Conservation (phyloP, 2,888 invertebrate genomes). For the Diploptera punctata region DNA sequence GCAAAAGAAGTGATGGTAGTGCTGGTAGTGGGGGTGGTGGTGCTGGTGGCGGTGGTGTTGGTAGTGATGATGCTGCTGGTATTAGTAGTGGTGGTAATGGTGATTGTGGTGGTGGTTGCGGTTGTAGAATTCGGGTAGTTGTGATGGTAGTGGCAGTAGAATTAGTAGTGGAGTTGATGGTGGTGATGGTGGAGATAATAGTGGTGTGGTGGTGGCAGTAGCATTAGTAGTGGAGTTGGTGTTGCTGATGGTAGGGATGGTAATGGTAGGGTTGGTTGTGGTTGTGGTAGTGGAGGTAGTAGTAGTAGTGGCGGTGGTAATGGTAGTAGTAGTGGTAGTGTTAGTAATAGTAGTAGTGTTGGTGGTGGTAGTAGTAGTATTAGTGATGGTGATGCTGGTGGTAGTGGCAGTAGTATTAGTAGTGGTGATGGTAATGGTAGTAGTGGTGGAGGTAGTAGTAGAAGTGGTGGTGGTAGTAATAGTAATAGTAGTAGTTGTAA, state of each 20-base stretch:
- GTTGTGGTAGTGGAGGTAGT: not conserved
- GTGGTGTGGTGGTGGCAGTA: slow-evolving; percentile 13
- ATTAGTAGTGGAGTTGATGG: too few species aligned
- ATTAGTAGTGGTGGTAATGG: not conserved
- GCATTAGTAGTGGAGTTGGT: slow-evolving; percentile 11
- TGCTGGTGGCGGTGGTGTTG: not conserved
- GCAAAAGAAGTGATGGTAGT: too few species aligned
- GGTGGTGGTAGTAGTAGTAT: too few species aligned
- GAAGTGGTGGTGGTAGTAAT: slow-evolving; percentile 14
- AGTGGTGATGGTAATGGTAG: too few species aligned
- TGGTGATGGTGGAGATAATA: slow-evolving; percentile 9
- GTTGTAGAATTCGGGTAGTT: slow-evolving; percentile 15
- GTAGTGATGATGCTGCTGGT: not conserved
- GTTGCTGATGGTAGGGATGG: slow-evolving; percentile 4
- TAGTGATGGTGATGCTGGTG: too few species aligned
- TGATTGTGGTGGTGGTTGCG: slow-evolving; percentile 2
- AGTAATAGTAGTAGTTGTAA: slow-evolving; percentile 14
- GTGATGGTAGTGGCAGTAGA: slow-evolving; percentile 18
- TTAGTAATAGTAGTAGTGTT: too few species aligned
- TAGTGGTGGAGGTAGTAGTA: not conserved
- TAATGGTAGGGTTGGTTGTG: slow-evolving; percentile 13
- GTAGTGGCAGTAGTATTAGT: too few species aligned
- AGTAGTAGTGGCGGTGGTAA: slow-evolving; percentile 3
- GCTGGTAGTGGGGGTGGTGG: too few species aligned
- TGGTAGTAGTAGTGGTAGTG: slow-evolving; percentile 17